Base-by-base conservation (phyloP, 2,113 vertebrate species). In the Oreocharis arfaki region DNA sequence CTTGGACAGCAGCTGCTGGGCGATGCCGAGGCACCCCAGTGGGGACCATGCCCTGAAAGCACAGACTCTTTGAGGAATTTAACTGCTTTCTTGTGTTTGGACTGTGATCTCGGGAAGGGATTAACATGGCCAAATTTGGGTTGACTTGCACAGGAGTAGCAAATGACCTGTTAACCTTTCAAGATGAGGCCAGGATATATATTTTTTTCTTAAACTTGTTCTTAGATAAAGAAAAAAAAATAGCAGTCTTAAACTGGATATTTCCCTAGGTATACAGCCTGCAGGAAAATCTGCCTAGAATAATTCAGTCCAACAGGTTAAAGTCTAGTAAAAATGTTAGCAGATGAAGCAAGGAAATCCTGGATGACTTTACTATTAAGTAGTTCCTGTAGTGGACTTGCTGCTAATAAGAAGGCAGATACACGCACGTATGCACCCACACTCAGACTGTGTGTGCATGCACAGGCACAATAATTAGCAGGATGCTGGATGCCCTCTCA, bases 21-120 rank as follows among this genome's bases (percentile, higher is more conserved):
- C 0, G 1, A 41, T 59, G 44, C 53, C 0, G 0, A 32, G 15
- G 27, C 41, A 47, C 2, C 24, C 11, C 27, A 15, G 37, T 1
- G 7, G 18, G 55, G 33, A 65, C n/a, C 3, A 1, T 49, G 39
- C 37, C 11, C 44, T 52, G 24, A 56, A 65, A 76, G n/a, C n/a
- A 61, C 9, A 23, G 49, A 18, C 2, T 77, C 21, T 65, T 21
- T 59, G 23, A 49, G 67, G 41, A 85, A n/a, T 83, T 79, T 32
- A 27, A 24, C 53, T 76, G 14, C 68, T 75, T 81, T 46, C 50
- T 32, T 52, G 15, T n/a, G n/a, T 57, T 83, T 6, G 1, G 37
- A 49, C 35, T 49, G 18, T 49, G 35, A 27, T 49, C n/a, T 87
- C 64, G 56, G 17, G 35, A 79, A 49, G 24, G 21, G 1, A 4